These are phyloP conservation scores for Dicyrtomina minuta DNA, from an alignment of 2,888 invertebrate genomes.

Conservation along the genomic window DNA sequence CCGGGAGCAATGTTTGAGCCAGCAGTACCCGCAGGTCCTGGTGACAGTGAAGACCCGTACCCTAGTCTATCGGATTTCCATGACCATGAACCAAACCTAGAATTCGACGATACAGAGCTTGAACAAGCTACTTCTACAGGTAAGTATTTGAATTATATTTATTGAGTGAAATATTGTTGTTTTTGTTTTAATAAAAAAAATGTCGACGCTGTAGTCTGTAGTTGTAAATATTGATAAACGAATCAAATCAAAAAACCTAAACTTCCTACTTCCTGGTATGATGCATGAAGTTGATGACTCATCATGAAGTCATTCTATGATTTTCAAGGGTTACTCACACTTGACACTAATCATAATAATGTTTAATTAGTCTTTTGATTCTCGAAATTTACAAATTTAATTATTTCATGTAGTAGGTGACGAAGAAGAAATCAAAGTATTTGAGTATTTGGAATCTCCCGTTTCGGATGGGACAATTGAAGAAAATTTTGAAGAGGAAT, in stretches of 20 bases:
- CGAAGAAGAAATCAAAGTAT: constrained; percentile 51
- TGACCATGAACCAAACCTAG: constrained; percentile 92
- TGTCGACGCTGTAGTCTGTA: too few species aligned
- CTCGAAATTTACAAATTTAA: too few species aligned
- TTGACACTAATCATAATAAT: too few species aligned
- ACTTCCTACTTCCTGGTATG: too few species aligned
- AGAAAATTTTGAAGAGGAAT: constrained; percentile 86
- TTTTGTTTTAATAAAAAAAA: too few species aligned
- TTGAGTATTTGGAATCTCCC: constrained; percentile 65
- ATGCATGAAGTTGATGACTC: too few species aligned
- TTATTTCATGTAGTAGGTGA: constrained; percentile 27
- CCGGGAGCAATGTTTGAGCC: constrained; percentile 21
- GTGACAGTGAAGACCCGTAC: constrained; percentile 68
- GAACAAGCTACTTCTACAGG: constrained; percentile 70
- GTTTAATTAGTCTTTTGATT: too few species aligned
- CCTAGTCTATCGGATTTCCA: constrained; percentile 87
- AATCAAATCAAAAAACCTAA: too few species aligned
- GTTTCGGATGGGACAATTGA: constrained; percentile 85
- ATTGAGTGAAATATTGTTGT: not conserved
- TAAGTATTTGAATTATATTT: constrained; percentile 59
- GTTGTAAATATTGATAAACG: too few species aligned
- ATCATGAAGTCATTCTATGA: too few species aligned
- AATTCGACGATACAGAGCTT: constrained; percentile 93
- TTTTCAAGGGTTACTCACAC: too few species aligned
- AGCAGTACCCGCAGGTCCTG: constrained; percentile 26